Evolutionary conservation across 1,140 invertebrate genomes (phyloP), one percentile per base, ranked within the genome.

Genomic region (Leptinotarsa lineolata): DNA sequence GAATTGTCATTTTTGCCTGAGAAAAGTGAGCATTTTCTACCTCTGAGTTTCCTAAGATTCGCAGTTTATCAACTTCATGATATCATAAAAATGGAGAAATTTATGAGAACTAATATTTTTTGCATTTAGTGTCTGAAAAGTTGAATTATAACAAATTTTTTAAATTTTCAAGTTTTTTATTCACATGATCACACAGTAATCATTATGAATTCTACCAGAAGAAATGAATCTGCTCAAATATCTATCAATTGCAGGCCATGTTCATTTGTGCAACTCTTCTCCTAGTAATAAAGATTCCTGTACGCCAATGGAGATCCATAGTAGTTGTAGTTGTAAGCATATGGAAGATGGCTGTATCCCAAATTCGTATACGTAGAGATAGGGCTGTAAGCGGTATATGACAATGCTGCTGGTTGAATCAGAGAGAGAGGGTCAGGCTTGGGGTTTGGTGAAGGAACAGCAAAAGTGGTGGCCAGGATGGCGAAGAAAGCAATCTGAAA

Each of bases 401-500:
- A 21, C 8, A 39, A 39, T 11, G 30, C 8, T 11, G 12, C 61
- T 0, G 39, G 18, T 48, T 30, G 64, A 30, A 24, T 44, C 18
- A 66, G 39, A 22, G 64, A 30, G 11, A 67, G 20, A 12, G 60
- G 61, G 21, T 65, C 63, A 3, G 64, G 64, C 16, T 30, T 30
- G 12, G 72, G 72, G n/a, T 74, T 60, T 2, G 72, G 72, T n/a
- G 72, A 48, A 18, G 69, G 58, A 48, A 66, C 61, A 59, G 73
- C 73, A 13, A 72, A 74, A 16, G 64, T 64, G 18, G 39, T 30
- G 39, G 73, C 73, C 68, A 74, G 65, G 44, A 74, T 72, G 73
- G 61, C 73, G 64, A 74, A 71, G 69, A 74, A 74, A 59, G 68
- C 63, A 59, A 74, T 66, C 58, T 68, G 61, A 24, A 72, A 72